Base-by-base conservation (phyloP, 2,888 invertebrate species). In the Mythimna ferrago region DNA sequence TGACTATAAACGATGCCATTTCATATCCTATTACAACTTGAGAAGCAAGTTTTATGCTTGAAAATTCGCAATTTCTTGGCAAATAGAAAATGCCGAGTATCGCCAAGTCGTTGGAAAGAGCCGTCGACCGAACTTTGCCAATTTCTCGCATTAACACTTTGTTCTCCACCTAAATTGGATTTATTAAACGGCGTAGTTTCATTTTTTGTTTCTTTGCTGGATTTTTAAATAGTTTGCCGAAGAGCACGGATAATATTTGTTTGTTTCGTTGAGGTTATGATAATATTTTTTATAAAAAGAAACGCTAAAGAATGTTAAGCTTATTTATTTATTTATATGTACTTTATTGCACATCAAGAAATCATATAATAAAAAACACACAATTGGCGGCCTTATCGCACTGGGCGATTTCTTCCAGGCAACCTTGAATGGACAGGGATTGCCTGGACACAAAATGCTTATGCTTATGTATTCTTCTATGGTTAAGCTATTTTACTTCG, bases 51-150 rank as follows among this genome's bases (percentile, higher is more conserved):
- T 85, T 83, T 71, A 76, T 73, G 76, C 73, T 81, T 71, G 72
- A 72, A 81, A 80, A 78, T 73, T 80, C 76, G 65, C 80, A 86
- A 77, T 84, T 86, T 87, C 66, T 60, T 64, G 41, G 86, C 73
- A 88, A 89, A 89, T 89, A 89, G 89, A 89, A 89, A 88, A 87
- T 80, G 61, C 51, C 62, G 70, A 75, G 81, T 76, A 71, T 77
- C 80, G 73, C 81, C 48, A 63, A 83, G 81, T 83, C 82, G 82
- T 87, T 85, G 60, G 56, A 62, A 71, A 73, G 71, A 68, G 83
- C 82, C 81, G 81, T 81, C 67, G 84, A 73, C 72, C 69, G 71
- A 86, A 86, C 85, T 86, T 86, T 79, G 70, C 68, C 86, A 80
- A 86, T 89, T 87, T 84, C 48, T 71, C 60, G 77, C 81, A 81